Conservation (phyloP, 2,888 invertebrate species). For the Caprella mutica region DNA sequence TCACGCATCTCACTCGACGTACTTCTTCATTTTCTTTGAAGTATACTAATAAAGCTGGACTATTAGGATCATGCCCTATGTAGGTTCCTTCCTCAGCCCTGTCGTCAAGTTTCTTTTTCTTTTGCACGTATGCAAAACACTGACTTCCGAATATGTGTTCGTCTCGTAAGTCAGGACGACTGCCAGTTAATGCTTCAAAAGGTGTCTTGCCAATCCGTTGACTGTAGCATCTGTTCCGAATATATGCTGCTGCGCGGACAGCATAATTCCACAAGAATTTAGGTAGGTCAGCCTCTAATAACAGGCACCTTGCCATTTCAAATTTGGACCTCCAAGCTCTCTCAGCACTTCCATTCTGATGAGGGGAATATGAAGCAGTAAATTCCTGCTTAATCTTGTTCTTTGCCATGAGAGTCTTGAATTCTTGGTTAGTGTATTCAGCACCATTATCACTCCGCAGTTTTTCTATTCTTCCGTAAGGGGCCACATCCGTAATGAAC, state of each 20-base stretch:
- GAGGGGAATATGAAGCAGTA: neutral
- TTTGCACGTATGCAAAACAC: neutral
- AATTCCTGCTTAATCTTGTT: neutral
- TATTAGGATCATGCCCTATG: neutral
- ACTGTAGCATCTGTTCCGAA: constrained; percentile 3
- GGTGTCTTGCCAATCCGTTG: constrained; percentile 4
- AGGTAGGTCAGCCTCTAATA: no score
- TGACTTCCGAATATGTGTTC: neutral
- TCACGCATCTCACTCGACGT: neutral
- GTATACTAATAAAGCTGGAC: neutral
- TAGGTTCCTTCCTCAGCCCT: neutral
- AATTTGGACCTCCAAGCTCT: neutral
- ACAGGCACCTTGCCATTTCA: no score
- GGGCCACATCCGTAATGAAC: no score
- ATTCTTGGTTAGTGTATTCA: neutral
- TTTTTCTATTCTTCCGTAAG: neutral
- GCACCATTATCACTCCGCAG: neutral
- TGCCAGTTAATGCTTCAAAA: constrained; percentile 5
- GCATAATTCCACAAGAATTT: neutral
- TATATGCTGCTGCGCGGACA: neutral
- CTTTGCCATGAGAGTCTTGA: neutral
- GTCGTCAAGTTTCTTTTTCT: neutral
- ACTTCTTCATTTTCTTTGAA: neutral
- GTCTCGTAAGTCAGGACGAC: no score
- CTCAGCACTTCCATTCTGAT: neutral